Evolutionary conservation across 2,113 vertebrate genomes (phyloP).

Genomic region (Sitta europaea): DNA sequence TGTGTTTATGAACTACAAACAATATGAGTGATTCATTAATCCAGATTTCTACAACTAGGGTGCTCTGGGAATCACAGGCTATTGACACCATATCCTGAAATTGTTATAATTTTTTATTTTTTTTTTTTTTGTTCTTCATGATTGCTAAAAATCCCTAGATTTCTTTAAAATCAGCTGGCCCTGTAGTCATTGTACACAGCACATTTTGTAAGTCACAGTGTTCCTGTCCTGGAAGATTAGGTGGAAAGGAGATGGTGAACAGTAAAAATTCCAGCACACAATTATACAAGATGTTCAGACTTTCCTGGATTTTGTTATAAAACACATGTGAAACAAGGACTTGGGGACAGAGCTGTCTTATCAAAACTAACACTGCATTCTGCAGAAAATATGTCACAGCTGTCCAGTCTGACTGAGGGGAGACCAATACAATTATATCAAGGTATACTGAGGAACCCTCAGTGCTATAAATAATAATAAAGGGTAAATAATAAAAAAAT

Average conservation of each 20-base stretch:
- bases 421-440: conserved; percentile 34
- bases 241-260: background rate
- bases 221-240: background rate
- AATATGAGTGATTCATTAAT: background rate
- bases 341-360: background rate
- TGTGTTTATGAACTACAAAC: background rate
- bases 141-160: background rate
- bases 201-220: background rate
- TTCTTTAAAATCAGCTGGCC: background rate
- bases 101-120: background rate
- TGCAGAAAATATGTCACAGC: background rate
- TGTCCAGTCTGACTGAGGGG: background rate
- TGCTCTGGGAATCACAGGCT: background rate
- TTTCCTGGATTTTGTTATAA: background rate
- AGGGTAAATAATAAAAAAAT: conserved; percentile 80
- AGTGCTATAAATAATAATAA: conserved; percentile 79
- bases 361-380: background rate
- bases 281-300: background rate
- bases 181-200: background rate
- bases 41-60: background rate
- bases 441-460: background rate
- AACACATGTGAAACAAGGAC: background rate
- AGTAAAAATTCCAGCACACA: background rate
- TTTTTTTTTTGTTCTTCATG: background rate
- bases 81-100: background rate